phyloP scores from a whole-genome alignment of 92 coral and sea anemone genomes.

The Parazoanthus swiftii region DNA sequence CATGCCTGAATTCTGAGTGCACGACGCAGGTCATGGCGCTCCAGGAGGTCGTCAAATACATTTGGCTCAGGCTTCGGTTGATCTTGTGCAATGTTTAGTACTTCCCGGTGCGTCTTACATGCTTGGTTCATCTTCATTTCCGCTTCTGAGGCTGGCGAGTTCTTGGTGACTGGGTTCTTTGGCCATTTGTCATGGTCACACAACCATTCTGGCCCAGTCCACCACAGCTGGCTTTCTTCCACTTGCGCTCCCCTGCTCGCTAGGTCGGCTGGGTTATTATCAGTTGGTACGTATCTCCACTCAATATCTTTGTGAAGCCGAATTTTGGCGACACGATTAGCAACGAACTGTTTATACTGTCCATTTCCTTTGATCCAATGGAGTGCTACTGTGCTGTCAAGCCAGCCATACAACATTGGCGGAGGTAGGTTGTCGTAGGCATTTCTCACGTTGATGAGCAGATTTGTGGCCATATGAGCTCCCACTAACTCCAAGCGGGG shows the following conservation, averaged over 20 bases:
- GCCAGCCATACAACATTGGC: conserved; percentile 14
- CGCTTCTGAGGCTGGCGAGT: conserved; percentile 33
- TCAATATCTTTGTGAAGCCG: conserved; percentile 27
- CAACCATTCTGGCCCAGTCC: conserved; percentile 13
- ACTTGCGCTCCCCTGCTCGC: conserved; percentile 13
- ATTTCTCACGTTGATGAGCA: conserved; percentile 5
- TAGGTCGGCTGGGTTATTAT: conserved; percentile 34
- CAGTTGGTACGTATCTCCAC: conserved; percentile 43
- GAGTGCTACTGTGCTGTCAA: conserved; percentile 40
- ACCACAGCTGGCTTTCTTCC: background rate
- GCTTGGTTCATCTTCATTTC: conserved; percentile 44
- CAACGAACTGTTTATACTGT: conserved; percentile 33
- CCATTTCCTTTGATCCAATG: conserved; percentile 41
- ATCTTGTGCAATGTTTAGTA: conserved; percentile 40
- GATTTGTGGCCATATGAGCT: conserved; percentile 26
- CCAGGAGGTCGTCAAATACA: conserved; percentile 40
- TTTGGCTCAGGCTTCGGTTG: conserved; percentile 14
- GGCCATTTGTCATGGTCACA: conserved; percentile 32
- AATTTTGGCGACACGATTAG: conserved; percentile 39
- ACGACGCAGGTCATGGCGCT: conserved; percentile 46
- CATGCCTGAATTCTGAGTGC: conserved; percentile 60
- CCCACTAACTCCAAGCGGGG: conserved; percentile 27
- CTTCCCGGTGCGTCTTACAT: conserved; percentile 31
- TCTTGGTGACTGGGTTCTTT: conserved; percentile 27
- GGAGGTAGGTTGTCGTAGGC: background rate